Conservation (phyloP, 2,797 vertebrate species). For the Myoxocephalus aenaeus region DNA sequence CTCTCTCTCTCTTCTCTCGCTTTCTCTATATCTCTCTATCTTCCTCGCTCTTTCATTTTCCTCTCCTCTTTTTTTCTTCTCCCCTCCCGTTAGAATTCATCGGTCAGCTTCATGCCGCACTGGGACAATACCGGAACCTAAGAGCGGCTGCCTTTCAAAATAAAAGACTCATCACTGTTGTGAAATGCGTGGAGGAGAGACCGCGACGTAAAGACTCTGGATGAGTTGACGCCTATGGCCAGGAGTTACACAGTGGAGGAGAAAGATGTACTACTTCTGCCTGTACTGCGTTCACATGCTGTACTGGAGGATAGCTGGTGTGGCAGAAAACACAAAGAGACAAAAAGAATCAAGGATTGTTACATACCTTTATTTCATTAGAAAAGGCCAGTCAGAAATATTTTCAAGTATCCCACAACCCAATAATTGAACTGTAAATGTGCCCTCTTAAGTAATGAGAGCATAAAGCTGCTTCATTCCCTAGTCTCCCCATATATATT, state of each 20-base stretch:
- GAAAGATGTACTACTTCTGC: neutral
- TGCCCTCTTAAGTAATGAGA: too few relatives aligned
- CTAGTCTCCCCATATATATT: too few relatives aligned
- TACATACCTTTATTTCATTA: too few relatives aligned
- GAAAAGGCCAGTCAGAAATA: neutral
- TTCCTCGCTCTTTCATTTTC: constrained; percentile 39
- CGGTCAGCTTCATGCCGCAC: constrained; percentile 29
- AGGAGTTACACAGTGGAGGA: too few relatives aligned
- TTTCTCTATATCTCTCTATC: constrained; percentile 29
- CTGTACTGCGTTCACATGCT: neutral
- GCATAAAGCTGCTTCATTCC: too few relatives aligned
- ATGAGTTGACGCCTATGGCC: neutral
- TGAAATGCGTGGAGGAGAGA: neutral
- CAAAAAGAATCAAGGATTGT: neutral
- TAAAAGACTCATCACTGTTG: constrained; percentile 53
- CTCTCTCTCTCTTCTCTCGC: constrained; percentile 12
- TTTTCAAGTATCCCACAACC: neutral
- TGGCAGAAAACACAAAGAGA: neutral
- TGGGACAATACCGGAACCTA: constrained; percentile 49
- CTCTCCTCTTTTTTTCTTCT: constrained; percentile 32
- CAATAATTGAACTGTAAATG: neutral
- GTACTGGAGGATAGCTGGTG: neutral
- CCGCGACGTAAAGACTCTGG: neutral
- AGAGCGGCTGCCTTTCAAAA: constrained; percentile 63
- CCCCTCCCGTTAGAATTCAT: constrained; percentile 18